Conservation (phyloP, 2,113 vertebrate species). For the Buteo buteo region DNA sequence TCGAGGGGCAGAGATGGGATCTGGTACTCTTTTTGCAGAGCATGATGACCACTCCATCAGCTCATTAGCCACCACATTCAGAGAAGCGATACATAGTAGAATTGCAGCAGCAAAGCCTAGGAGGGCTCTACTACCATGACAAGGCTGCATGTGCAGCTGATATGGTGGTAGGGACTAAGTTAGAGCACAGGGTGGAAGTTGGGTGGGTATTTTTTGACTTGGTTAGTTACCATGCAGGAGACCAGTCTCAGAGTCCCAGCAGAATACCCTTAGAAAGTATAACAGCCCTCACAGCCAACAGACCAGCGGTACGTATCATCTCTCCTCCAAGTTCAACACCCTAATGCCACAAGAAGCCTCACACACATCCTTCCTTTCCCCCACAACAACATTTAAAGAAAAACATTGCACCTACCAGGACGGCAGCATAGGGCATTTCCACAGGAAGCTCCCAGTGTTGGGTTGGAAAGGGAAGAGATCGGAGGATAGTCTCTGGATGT, state of each 20-base stretch:
- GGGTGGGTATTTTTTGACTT: background rate
- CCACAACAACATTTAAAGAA: background rate
- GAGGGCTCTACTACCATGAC: background rate
- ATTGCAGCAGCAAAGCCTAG: background rate
- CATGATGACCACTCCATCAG: background rate
- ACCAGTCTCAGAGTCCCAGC: background rate
- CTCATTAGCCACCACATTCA: background rate
- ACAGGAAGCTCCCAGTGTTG: background rate
- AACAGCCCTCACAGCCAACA: background rate
- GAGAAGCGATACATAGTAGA: background rate
- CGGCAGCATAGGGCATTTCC: background rate
- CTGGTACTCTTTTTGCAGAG: background rate
- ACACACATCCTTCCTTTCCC: background rate
- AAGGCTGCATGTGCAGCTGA: fast-evolving
- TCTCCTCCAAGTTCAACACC: background rate
- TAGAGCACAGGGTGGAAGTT: background rate
- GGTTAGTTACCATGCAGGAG: background rate
- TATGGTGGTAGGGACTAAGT: background rate
- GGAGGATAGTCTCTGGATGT: background rate
- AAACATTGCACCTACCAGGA: background rate
- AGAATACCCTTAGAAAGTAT: background rate
- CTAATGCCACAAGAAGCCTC: background rate
- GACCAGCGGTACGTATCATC: background rate
- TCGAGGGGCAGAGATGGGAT: background rate
- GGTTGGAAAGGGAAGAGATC: background rate